Evolutionary conservation across 2,888 invertebrate genomes (phyloP).

Genomic region (Trichopria drosophilae): DNA sequence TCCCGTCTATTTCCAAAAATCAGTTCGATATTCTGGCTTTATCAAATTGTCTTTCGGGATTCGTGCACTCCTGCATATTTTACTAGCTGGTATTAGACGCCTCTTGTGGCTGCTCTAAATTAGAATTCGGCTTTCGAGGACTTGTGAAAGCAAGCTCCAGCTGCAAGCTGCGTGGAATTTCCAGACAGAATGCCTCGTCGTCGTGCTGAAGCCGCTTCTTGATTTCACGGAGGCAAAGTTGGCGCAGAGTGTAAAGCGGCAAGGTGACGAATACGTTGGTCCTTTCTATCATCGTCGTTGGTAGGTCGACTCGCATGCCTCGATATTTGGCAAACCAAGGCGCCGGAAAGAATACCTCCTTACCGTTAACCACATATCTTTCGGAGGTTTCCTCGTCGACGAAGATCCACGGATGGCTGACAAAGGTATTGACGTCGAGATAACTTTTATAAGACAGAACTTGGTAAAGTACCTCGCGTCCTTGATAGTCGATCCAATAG

Average conservation of each 20-base stretch:
- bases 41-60: too few species aligned
- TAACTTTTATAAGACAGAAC: conserved; percentile 62
- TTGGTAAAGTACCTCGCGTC: conserved; percentile 65
- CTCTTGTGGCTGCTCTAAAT: too few species aligned
- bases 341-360: conserved; percentile 49
- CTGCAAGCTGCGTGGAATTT: conserved; percentile 50
- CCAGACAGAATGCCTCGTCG: conserved; percentile 45
- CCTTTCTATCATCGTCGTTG: conserved; percentile 35
- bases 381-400: conserved; percentile 72
- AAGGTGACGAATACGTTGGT: conserved; percentile 43
- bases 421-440: conserved; percentile 74
- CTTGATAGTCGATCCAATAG: conserved; percentile 79
- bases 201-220: conserved; percentile 42
- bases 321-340: conserved; percentile 40
- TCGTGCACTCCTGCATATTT: too few species aligned
- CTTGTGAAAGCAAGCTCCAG: conserved; percentile 43
- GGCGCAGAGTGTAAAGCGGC: conserved; percentile 46
- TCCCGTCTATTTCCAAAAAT: too few species aligned
- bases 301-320: conserved; percentile 31
- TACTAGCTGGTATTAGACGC: too few species aligned
- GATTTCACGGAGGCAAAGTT: conserved; percentile 45
- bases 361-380: conserved; percentile 54
- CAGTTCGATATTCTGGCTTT: too few species aligned
- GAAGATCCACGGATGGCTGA: conserved; percentile 85
- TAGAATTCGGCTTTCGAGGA: conserved; percentile 39